Conservation (phyloP, 1,140 invertebrate species). For the Harlomillsia oculata region DNA sequence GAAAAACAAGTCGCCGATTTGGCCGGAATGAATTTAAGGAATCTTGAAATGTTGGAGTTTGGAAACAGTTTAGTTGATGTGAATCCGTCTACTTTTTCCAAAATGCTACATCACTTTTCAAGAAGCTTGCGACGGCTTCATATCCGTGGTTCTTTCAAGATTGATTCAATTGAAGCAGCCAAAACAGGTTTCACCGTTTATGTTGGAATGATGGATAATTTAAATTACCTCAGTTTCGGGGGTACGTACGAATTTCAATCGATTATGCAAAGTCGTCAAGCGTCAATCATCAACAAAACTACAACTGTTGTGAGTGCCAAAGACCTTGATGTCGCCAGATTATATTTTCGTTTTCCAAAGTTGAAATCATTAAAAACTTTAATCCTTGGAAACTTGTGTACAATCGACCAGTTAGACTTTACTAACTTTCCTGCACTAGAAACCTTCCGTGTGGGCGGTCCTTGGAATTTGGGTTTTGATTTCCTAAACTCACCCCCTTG, state of each 20-base stretch:
- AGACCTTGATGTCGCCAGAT: conserved; percentile 10
- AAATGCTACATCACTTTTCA: conserved; percentile 10
- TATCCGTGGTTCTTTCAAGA: conserved; percentile 15
- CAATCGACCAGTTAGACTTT: conserved; percentile 23
- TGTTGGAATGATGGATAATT: conserved; percentile 1
- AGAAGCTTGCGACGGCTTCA: neutral
- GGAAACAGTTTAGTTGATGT: conserved; percentile 20
- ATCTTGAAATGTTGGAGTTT: conserved; percentile 4
- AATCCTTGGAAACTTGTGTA: conserved; percentile 21
- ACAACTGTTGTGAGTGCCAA: conserved; percentile 3
- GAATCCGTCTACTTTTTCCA: neutral
- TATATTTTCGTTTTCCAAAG: conserved; percentile 5
- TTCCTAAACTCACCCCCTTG: conserved; percentile 7
- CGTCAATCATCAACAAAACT: too few relatives aligned
- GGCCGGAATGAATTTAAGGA: neutral
- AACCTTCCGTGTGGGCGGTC: conserved; percentile 13
- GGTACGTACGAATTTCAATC: conserved; percentile 13
- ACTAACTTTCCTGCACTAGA: conserved; percentile 8
- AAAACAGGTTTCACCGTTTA: conserved; percentile 4
- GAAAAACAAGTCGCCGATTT: neutral
- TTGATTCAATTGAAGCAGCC: neutral
- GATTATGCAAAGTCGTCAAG: neutral
- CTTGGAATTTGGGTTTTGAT: conserved; percentile 18
- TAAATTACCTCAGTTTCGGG: conserved; percentile 6
- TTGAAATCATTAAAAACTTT: conserved; percentile 1